Evolutionary conservation across 92 coral and sea anemone species (phyloP).

Genomic region (Virgularia gustaviana): DNA sequence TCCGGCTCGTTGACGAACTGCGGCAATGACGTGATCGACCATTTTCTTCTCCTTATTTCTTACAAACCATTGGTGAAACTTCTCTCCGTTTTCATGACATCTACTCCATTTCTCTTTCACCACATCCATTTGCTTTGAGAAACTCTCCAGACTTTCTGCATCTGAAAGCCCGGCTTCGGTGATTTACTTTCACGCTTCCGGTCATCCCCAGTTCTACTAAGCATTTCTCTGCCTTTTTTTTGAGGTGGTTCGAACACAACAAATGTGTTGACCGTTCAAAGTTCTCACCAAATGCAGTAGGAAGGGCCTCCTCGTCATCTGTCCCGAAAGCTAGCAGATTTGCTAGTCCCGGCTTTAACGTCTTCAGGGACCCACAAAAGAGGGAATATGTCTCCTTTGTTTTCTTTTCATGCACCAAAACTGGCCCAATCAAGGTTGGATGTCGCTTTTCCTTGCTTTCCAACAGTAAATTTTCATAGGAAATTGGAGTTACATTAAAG

Average conservation of each 20-base stretch:
- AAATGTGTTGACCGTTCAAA: not conserved
- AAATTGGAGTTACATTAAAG: constrained; percentile 50
- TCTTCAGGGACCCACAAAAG: constrained; percentile 51
- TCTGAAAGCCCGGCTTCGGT: constrained; percentile 44
- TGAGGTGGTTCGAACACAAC: not conserved
- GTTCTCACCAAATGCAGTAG: constrained; percentile 34
- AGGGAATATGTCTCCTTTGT: constrained; percentile 44
- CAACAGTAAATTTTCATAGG: constrained; percentile 47
- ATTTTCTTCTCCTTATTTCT: constrained; percentile 19
- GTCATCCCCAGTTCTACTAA: no score
- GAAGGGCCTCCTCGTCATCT: constrained; percentile 38
- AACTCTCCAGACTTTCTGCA: constrained; percentile 44
- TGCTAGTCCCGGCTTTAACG: constrained; percentile 38
- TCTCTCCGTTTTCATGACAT: constrained; percentile 34
- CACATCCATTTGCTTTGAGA: constrained; percentile 15
- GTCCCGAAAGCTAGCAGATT: constrained; percentile 36
- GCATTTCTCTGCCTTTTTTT: constrained; percentile 22
- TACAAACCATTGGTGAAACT: constrained; percentile 48
- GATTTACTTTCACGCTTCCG: constrained; percentile 32
- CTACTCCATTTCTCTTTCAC: constrained; percentile 49
- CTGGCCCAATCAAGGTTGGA: constrained; percentile 57
- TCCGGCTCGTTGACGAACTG: no score
- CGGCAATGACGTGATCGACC: no score
- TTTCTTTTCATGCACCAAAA: constrained; percentile 49
- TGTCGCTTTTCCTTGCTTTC: constrained; percentile 41